phyloP scores from a whole-genome alignment of 1,140 invertebrate genomes.

The Coenobita brevimanus region DNA sequence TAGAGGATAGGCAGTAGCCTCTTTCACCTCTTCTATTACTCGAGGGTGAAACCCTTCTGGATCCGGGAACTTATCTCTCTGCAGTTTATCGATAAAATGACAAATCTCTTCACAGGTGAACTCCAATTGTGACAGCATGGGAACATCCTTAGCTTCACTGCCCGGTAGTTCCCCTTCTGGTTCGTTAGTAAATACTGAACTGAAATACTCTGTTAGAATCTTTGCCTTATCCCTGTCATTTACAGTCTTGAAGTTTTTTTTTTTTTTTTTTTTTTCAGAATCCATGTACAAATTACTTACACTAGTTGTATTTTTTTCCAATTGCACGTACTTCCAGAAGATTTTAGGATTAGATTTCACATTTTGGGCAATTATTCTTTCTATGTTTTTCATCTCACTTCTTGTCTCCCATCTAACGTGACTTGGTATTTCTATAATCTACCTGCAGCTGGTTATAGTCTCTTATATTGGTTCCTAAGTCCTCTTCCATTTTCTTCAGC shows the following conservation, averaged over 20 bases:
- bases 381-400: not conserved
- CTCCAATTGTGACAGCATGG: not conserved
- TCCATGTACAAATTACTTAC: not conserved
- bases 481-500: not conserved
- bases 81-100: not conserved
- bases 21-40: too few relatives aligned
- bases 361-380: too few relatives aligned
- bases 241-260: too few relatives aligned
- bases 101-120: too few relatives aligned
- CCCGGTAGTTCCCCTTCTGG: not conserved
- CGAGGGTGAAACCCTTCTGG: too few relatives aligned
- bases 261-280: too few relatives aligned
- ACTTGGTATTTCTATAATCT: not conserved
- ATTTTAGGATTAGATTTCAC: not conserved
- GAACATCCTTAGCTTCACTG: not conserved
- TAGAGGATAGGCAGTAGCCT: too few relatives aligned
- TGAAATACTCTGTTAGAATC: constrained; percentile 7
- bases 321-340: constrained; percentile 17
- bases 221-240: constrained; percentile 15
- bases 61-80: constrained; percentile 2
- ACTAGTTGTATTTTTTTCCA: not conserved
- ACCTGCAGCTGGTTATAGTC: not conserved
- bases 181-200: not conserved
- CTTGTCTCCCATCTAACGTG: constrained; percentile 3
- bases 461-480: not conserved